These are phyloP conservation scores for Chironex yamaguchii DNA, from an alignment of 30 jellyfish, hydroid and myxozoan species.

Conservation along the genomic window DNA sequence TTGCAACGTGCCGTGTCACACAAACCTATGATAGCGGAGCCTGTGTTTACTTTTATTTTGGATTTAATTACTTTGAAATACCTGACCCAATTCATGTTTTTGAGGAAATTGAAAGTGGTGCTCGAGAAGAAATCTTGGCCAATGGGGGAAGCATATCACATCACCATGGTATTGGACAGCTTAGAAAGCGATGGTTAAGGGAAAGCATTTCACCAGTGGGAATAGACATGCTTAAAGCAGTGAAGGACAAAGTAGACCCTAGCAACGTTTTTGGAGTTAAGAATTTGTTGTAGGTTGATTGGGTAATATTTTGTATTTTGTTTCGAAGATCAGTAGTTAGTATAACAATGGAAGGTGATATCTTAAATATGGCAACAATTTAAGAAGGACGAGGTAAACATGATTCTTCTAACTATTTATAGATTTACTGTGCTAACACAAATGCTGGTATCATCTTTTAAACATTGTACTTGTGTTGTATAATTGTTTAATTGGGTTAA, in stretches of 20 bases:
- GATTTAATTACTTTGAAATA: slow-evolving; percentile 80
- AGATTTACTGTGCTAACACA: too few species aligned
- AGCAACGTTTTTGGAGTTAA: slow-evolving; percentile 86
- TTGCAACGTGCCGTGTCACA: slow-evolving; percentile 94
- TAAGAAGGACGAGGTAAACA: too few species aligned
- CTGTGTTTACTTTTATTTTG: slow-evolving; percentile 94
- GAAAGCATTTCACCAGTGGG: slow-evolving; percentile 82
- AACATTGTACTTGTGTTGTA: too few species aligned
- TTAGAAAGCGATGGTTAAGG: slow-evolving; percentile 77
- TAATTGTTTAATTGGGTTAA: too few species aligned
- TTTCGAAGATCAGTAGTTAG: too few species aligned
- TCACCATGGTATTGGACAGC: slow-evolving; percentile 96
- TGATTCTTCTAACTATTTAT: too few species aligned
- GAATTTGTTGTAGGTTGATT: slow-evolving; percentile 73
- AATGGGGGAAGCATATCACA: slow-evolving; percentile 98
- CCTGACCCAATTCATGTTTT: slow-evolving; percentile 83
- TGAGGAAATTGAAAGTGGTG: slow-evolving; percentile 90
- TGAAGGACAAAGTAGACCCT: slow-evolving; percentile 89
- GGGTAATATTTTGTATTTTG: too few species aligned
- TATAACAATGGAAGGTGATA: too few species aligned
- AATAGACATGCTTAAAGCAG: slow-evolving; percentile 79
- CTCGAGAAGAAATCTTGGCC: slow-evolving; percentile 90
- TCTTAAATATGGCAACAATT: too few species aligned
- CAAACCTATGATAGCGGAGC: slow-evolving; percentile 99
- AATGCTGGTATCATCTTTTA: too few species aligned